Percentiles rank a stretch among this genome's conserved stretches.
These are phyloP conservation scores for Cyanoderma ruficeps DNA, from an alignment of 2,113 vertebrate genomes.

Conservation along the genomic window DNA sequence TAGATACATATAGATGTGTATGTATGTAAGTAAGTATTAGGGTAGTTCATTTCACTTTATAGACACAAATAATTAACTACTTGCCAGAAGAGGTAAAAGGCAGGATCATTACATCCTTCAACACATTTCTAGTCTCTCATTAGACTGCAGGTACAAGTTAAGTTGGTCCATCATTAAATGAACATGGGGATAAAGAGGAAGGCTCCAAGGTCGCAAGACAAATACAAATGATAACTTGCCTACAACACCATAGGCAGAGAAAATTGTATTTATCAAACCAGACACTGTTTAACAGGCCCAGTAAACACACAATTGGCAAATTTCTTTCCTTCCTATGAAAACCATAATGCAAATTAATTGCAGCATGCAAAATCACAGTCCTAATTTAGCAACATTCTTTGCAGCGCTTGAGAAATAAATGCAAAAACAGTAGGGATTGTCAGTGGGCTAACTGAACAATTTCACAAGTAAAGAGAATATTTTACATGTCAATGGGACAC, in stretches of 20 bases:
- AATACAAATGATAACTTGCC: neutral
- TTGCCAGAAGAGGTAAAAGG: neutral
- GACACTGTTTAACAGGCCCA: neutral
- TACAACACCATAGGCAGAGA: neutral
- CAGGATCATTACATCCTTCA: neutral
- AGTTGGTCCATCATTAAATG: neutral
- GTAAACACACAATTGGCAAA: neutral
- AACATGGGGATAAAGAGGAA: neutral
- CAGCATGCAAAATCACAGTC: neutral
- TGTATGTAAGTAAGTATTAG: neutral
- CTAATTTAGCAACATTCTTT: neutral
- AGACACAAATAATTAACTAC: neutral
- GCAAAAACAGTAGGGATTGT: neutral
- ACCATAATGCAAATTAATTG: slow-evolving; percentile 36
- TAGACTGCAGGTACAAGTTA: neutral
- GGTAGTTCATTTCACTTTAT: neutral
- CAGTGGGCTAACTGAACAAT: neutral
- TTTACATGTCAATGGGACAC: neutral
- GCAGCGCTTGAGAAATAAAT: neutral
- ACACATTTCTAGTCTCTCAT: neutral
- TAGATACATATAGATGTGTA: fast-evolving
- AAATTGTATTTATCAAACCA: neutral
- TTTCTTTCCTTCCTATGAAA: neutral
- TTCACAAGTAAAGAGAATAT: neutral
- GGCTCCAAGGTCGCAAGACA: neutral